Percentiles rank a stretch among this genome's conserved stretches.
Evolutionary conservation across 2,797 vertebrate species (phyloP).

Genomic region (Rhinoraja longicauda): DNA sequence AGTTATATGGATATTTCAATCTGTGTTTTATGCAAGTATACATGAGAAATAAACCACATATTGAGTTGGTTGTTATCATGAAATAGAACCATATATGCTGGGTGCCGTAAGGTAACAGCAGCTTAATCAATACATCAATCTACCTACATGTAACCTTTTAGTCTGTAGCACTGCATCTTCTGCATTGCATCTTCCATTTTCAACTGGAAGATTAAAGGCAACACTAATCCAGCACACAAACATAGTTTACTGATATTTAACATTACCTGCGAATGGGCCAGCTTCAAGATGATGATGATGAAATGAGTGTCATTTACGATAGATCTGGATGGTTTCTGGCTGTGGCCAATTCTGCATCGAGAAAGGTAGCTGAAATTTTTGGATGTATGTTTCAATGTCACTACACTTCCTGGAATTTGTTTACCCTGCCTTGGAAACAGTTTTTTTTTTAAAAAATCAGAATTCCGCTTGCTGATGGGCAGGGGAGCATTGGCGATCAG

Average conservation of each 20-base stretch:
- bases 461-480: no score
- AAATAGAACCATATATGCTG: neutral
- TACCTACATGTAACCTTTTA: neutral
- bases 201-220: no score
- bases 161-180: no score
- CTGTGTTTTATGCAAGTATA: neutral
- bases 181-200: no score
- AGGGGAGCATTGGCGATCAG: neutral
- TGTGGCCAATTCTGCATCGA: no score
- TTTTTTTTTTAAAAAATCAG: neutral
- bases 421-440: neutral
- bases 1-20: neutral
- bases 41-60: neutral
- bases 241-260: no score
- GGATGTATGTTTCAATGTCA: neutral
- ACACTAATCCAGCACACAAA: no score
- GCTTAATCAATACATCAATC: neutral
- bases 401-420: neutral
- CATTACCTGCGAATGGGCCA: neutral
- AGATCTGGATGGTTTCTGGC: neutral
- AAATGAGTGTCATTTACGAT: neutral
- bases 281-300: neutral
- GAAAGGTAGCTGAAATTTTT: neutral
- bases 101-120: neutral
- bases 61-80: neutral